A percentile compares a stretch with the other conserved stretches of the same genome.
Conservation (phyloP, 2,888 invertebrate genomes). For the Sturmia bella region DNA sequence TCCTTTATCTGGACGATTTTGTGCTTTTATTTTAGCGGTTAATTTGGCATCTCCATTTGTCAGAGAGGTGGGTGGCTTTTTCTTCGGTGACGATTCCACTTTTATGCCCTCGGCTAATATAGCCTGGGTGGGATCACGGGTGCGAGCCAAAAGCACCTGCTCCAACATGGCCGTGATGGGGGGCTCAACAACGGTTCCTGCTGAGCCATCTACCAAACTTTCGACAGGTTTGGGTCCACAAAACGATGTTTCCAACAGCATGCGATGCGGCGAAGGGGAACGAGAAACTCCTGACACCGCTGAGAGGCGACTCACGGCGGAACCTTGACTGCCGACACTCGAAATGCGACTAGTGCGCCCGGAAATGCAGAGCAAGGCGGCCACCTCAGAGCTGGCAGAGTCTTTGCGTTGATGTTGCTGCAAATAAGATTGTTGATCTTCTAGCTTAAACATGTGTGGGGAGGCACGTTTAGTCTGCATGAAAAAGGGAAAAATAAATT, state of each 20-base stretch:
- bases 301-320: slow-evolving; percentile 84
- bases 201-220: slow-evolving; percentile 83
- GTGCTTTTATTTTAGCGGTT: slow-evolving; percentile 61
- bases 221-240: slow-evolving; percentile 91
- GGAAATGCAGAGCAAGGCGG: slow-evolving; percentile 87
- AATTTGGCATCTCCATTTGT: slow-evolving; percentile 75
- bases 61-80: slow-evolving; percentile 72
- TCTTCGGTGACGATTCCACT: slow-evolving; percentile 80
- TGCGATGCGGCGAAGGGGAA: slow-evolving; percentile 94
- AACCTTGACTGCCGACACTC: slow-evolving; percentile 91
- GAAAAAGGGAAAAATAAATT: not conserved
- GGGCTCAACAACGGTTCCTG: slow-evolving; percentile 82
- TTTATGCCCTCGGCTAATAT: slow-evolving; percentile 85
- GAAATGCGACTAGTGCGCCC: slow-evolving; percentile 92
- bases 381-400: slow-evolving; percentile 89
- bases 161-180: slow-evolving; percentile 84
- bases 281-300: slow-evolving; percentile 85
- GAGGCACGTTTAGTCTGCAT: slow-evolving; percentile 79
- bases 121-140: slow-evolving; percentile 86
- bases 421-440: slow-evolving; percentile 81
- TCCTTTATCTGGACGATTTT: slow-evolving; percentile 65
- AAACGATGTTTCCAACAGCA: slow-evolving; percentile 94
- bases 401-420: slow-evolving; percentile 87
- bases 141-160: slow-evolving; percentile 84
- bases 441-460: slow-evolving; percentile 82